Evolutionary conservation across 2,113 vertebrate genomes (phyloP), one percentile per base, ranked within the genome.

Genomic region (Sardina pilchardus): DNA sequence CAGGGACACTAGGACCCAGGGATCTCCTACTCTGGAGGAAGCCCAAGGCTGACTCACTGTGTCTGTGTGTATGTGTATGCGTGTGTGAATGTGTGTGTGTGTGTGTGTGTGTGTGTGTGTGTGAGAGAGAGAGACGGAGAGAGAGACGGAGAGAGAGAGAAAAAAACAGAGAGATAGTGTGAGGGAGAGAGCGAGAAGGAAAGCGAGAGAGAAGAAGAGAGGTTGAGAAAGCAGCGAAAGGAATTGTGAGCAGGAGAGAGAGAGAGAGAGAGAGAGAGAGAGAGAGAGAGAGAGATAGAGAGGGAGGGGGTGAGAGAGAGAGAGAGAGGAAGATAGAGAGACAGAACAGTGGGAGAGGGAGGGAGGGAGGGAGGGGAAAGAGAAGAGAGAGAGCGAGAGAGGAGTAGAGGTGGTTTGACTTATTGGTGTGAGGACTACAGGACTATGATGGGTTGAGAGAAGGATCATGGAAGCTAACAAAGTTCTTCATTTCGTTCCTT

Each of bases 401-500:
- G 82, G 92, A 94, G 93, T 92, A 95, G 94, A 94, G 94, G 94
- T 95, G 93, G 93, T 95, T 92, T 94, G 92, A 91, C 93, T 93
- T 92, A 92, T 92, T 94, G 92, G 93, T 91, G 86, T 88, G 93
- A 93, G 94, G 93, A 95, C 92, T 94, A 94, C 91, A 92, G 89
- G 92, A 95, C 91, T 92, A 93, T 95, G 94, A 96, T 96, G 95
- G 95, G 94, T 95, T 95, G 94, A 96, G 92, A 92, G 88, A 88
- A 92, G 92, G 93, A 81, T 89, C 67, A 96, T 96, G 95, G 95
- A 96, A 92, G 92, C 92, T 91, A 96, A 94, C 93, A 95, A 96
- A 95, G 95, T 95, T 95, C 95, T 96, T 91, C 94, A 95, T 95
- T 96, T 96, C 39, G 93, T 96, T 93, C 94, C 95, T 89, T 95